These are phyloP conservation scores for Gerris lacustris DNA, from an alignment of 2,888 invertebrate genomes.

Conservation along the genomic window DNA sequence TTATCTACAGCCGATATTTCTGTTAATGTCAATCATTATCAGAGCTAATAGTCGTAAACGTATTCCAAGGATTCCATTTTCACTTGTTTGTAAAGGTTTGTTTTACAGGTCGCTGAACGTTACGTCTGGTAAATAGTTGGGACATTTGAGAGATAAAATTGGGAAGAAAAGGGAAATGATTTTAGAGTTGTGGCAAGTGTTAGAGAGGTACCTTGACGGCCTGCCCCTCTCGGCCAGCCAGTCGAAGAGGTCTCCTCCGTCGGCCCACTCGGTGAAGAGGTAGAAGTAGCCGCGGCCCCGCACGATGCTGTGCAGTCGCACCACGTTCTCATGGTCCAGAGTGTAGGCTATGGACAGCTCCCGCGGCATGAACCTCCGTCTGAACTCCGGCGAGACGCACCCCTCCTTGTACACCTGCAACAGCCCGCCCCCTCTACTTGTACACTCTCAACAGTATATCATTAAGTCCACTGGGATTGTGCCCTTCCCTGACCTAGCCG, in stretches of 20 bases:
- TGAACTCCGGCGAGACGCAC: conserved; percentile 77
- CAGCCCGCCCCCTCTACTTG: no score
- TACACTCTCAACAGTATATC: not conserved
- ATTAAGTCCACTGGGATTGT: no score
- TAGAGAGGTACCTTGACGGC: not conserved
- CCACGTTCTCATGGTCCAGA: conserved; percentile 81
- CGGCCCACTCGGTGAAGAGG: conserved; percentile 83
- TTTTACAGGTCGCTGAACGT: no score
- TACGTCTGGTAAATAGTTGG: no score
- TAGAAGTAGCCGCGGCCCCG: conserved; percentile 72
- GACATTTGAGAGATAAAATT: no score
- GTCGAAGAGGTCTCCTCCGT: conserved; percentile 78
- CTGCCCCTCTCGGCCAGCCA: conserved; percentile 62
- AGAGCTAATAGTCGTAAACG: no score
- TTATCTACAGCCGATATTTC: no score
- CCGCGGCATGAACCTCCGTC: conserved; percentile 83
- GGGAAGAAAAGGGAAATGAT: no score
- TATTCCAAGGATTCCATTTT: no score
- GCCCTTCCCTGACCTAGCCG: not conserved
- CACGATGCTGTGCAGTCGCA: conserved; percentile 76
- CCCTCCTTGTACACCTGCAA: conserved; percentile 50
- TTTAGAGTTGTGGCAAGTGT: not conserved
- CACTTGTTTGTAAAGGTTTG: no score
- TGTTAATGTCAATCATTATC: no score
- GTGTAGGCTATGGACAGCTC: conserved; percentile 80